Base-by-base conservation (phyloP, 2,113 vertebrate species). In the Puffinus mauretanicus region DNA sequence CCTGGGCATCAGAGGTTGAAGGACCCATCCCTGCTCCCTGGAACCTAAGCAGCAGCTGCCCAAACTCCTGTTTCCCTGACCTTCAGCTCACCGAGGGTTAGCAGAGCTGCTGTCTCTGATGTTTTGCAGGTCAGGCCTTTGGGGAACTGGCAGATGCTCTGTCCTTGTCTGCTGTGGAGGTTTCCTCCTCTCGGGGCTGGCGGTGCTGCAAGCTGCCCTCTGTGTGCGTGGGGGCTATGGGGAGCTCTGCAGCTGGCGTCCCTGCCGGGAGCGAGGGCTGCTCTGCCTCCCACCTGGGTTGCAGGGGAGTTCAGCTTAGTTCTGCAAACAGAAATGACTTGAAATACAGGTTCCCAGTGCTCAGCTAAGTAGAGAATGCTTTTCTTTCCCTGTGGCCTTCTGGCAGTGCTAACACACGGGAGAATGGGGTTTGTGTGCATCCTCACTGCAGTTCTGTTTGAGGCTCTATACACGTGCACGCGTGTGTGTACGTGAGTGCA, bases 271-370 rank as follows among this genome's bases (percentile, higher is more conserved):
- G 91, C 32, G 1, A 86, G 78, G 70, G 66, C 54, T 90, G 81
- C 90, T 96, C 54, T 94, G 87, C 96, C 78, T 79, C 96, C 96
- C 90, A 82, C 87, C 87, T 80, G 75, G 84, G 73, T 69, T 89
- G 44, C 84, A 94, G 70, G 54, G 81, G 77, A 94, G 89, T 79
- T 96, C 81, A 76, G 57, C 65, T 89, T 76, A 87, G 87, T 90
- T 96, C 93, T 95, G 87, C 94, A 96, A 96, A 96, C 93, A 96
- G 70, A 96, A 94, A 90, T 46, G 3, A 94, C 96, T 92, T 95
- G 92, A 97, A 97, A 96, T 96, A 93, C 96, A 82, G 94, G 96
- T 97, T 97, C 60, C 62, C 54, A 49, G 61, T 0, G 2, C 73
- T 91, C 72, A 32, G 90, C 82, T 80, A 92, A 93, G 75, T 34